A percentile compares a stretch with the other conserved stretches of the same genome.
Conservation (phyloP, 2,888 invertebrate species). For the Nephrotoma flavescens region DNA sequence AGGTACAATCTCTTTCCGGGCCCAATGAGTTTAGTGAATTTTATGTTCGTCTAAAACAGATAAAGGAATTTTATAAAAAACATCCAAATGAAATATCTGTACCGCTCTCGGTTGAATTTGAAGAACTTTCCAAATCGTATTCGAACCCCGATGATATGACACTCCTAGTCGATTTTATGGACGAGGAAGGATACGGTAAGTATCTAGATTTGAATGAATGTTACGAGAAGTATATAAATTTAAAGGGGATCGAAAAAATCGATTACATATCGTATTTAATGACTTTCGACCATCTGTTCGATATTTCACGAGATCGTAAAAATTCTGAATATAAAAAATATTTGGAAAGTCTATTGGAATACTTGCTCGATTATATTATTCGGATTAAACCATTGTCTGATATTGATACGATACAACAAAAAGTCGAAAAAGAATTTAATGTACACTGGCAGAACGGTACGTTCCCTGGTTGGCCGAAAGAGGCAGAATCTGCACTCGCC, state of each 20-base stretch:
- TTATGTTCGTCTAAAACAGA: slow-evolving; percentile 80
- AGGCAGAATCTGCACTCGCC: slow-evolving; percentile 81
- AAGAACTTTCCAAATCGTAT: slow-evolving; percentile 75
- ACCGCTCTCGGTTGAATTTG: slow-evolving; percentile 96
- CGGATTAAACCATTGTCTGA: slow-evolving; percentile 79
- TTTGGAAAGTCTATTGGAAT: slow-evolving; percentile 66
- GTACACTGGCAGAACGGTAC: slow-evolving; percentile 76
- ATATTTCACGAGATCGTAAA: slow-evolving; percentile 82
- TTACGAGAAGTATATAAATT: slow-evolving; percentile 88
- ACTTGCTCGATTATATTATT: slow-evolving; percentile 67
- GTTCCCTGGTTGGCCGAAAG: slow-evolving; percentile 96
- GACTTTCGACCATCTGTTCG: slow-evolving; percentile 89
- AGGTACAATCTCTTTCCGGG: slow-evolving; percentile 86
- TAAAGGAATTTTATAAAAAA: slow-evolving; percentile 91
- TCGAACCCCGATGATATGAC: slow-evolving; percentile 82
- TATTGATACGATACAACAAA: slow-evolving; percentile 61
- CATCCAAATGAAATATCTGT: slow-evolving; percentile 92
- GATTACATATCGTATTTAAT: slow-evolving; percentile 93
- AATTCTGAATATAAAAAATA: slow-evolving; percentile 80
- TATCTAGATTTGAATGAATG: slow-evolving; percentile 95
- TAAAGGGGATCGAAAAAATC: slow-evolving; percentile 92
- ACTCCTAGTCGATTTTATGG: slow-evolving; percentile 87
- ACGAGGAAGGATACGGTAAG: slow-evolving; percentile 98
- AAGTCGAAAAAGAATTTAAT: slow-evolving; percentile 65
- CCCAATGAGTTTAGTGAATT: slow-evolving; percentile 99